Base-by-base conservation (phyloP, 1,140 invertebrate species). In the Thalassaphorura encarpata region DNA sequence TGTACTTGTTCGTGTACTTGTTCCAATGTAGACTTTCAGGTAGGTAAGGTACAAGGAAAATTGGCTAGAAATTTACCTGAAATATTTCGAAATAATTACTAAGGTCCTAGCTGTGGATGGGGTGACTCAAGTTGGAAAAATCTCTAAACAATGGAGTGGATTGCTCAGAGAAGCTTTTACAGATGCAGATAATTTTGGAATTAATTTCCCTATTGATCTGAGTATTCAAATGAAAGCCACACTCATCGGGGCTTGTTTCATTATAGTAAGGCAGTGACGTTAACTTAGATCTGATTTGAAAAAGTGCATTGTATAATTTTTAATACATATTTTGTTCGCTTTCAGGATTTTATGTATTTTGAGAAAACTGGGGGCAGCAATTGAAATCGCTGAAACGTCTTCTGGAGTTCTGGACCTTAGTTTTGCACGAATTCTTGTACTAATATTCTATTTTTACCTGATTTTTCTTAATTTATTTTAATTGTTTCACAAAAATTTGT, bases 1-100 rank as follows among this genome's bases (percentile, higher is more conserved):
- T 89, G 84, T 70, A 84, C 84, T 0, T 83, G 79, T 66, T 82
- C 79, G 42, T 77, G 88, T 18, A 90, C 85, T 72, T 85, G 85
- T 11, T 83, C 89, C 67, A 83, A 89, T 4, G 81, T 61, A 2
- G 43, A 40, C 16, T 62, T 54, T 36, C n/a, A 81, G 81, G 71
- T 87, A 36, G 87, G 87, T 21, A 28, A 1, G 1, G 33, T 16
- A 21, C 23, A 52, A 41, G 40, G 50, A 42, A 41, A 28, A 31
- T 49, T 3, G 31, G 19, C 19, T 33, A 49, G 19, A 49, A 28
- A 13, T 31, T 52, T 42, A 21, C 36, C 5, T 26, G 21, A 16
- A 18, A 36, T 3, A 16, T 52, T 15, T 42, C 29, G 36, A 36
- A n/a, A 18, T 24, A 18, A 29, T 52, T 27, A 1, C 27, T 3